phyloP scores from a whole-genome alignment of 2,888 invertebrate genomes.

The Leuctra nigra region DNA sequence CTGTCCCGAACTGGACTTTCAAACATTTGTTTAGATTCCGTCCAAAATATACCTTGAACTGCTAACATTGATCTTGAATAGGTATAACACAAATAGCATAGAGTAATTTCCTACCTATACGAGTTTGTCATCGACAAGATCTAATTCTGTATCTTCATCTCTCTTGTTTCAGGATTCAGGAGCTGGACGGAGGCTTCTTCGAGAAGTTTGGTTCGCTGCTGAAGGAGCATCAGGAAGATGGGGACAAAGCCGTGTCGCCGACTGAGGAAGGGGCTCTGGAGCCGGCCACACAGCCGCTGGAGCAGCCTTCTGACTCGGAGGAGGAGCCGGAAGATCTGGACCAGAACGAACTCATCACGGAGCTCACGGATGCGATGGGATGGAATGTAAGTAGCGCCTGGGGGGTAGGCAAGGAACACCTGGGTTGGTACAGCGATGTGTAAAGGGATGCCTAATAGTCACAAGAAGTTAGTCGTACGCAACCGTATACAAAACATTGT shows the following conservation, averaged over 20 bases:
- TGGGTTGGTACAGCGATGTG: too few species aligned
- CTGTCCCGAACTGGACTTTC: too few species aligned
- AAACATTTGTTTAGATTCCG: too few species aligned
- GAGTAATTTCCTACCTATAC: too few species aligned
- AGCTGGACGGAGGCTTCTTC: slow-evolving; percentile 76
- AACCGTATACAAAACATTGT: too few species aligned
- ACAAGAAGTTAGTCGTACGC: too few species aligned
- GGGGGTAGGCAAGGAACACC: background rate
- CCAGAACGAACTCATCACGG: slow-evolving; percentile 53
- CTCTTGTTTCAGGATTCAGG: slow-evolving; percentile 72
- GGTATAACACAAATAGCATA: too few species aligned
- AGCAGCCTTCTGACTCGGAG: slow-evolving; percentile 52
- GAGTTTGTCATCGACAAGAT: too few species aligned
- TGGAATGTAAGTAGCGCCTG: slow-evolving; percentile 62
- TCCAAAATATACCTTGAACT: too few species aligned
- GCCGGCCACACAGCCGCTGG: slow-evolving; percentile 10
- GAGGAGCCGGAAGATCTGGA: slow-evolving; percentile 58
- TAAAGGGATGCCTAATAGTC: too few species aligned
- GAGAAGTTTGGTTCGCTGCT: slow-evolving; percentile 73
- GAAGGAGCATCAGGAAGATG: slow-evolving; percentile 33
- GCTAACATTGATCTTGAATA: too few species aligned
- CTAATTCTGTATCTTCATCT: too few species aligned
- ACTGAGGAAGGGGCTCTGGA: slow-evolving; percentile 25
- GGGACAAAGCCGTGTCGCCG: slow-evolving; percentile 38
- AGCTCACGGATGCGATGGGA: slow-evolving; percentile 57